Evolutionary conservation across 2,113 vertebrate species (phyloP), one percentile per base, ranked within the genome.

Genomic region (Hymenochirus boettgeri): DNA sequence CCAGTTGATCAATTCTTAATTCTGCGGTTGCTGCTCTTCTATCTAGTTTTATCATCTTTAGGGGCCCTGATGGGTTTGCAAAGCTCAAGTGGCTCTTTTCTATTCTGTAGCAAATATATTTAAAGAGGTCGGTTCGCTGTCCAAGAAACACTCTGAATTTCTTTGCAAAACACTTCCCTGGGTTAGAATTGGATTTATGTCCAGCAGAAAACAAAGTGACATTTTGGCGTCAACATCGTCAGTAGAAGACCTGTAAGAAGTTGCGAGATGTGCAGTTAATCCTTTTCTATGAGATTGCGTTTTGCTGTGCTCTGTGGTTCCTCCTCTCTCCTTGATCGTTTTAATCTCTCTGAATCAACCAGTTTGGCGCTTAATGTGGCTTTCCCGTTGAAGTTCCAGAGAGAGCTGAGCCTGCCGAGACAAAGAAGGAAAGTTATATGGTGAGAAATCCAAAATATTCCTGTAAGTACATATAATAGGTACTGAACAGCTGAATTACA

Each of bases 321-420:
- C 8, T 89, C 87, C 71, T 95, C 93, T 7, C 93, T 88, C 47
- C 84, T 89, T 19, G 88, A 85, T 69, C 93, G 88, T 77, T 93
- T 96, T 92, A 92, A 93, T 60, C 90, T 87, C 82, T 97, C 96
- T 72, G 92, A 73, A 99, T 93, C 29, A 99, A 85, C 5, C 86
- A 79, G n/a, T n/a, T 73, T 98, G 91, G 81, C 98, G 95, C 75
- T 98, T 99, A 77, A 95, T 74, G 64, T 99, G 95, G 73, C 90
- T 93, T 37, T 99, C 93, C 74, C 91, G 83, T 82, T 99, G 95
- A 59, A 98, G 84, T 82, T 95, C 92, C 87, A 98, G 86, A 77
- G 96, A 99, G 12, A 99, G 82, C 57, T 86, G 90, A 72, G 94
- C 95, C 96, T 99, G 42, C n/a, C n/a, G n/a, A n/a, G n/a, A n/a